Conservation (phyloP, 2,888 invertebrate genomes). For the Chymomyza fuscimana region DNA sequence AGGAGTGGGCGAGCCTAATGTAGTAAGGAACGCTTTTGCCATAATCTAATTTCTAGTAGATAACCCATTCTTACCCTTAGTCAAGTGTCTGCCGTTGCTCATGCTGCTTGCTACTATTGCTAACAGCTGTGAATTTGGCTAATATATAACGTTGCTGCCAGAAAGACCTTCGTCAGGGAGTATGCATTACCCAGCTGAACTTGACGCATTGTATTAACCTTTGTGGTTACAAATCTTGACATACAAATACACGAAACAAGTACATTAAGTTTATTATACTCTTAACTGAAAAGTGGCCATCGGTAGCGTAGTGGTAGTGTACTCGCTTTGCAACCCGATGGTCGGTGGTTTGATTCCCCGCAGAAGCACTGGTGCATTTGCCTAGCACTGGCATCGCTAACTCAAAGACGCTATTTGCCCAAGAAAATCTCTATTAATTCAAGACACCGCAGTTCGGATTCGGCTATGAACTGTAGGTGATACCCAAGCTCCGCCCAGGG, state of each 20-base stretch:
- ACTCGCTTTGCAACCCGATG: too few relatives aligned
- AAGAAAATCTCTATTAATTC: too few relatives aligned
- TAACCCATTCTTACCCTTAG: constrained; percentile 48
- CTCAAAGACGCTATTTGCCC: too few relatives aligned
- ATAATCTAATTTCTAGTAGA: background rate
- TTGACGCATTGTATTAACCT: constrained; percentile 46
- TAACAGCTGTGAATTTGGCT: background rate
- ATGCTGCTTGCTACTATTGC: constrained; percentile 48
- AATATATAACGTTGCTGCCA: constrained; percentile 28
- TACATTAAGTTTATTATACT: background rate
- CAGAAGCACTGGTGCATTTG: too few relatives aligned
- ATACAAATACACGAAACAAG: constrained; percentile 11
- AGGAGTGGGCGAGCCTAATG: constrained; percentile 85
- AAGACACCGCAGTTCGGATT: too few relatives aligned
- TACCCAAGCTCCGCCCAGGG: too few relatives aligned
- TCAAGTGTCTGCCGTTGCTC: constrained; percentile 67
- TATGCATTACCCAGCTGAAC: constrained; percentile 50
- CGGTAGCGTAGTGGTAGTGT: too few relatives aligned
- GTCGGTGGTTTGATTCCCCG: too few relatives aligned
- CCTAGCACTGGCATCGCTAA: too few relatives aligned
- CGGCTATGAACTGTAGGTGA: too few relatives aligned
- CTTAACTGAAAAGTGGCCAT: background rate
- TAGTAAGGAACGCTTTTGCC: background rate
- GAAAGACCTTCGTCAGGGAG: constrained; percentile 41
- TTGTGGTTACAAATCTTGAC: constrained; percentile 35